Evolutionary conservation across 2,797 vertebrate genomes (phyloP).

Genomic region (Macrochelys suwanniensis): DNA sequence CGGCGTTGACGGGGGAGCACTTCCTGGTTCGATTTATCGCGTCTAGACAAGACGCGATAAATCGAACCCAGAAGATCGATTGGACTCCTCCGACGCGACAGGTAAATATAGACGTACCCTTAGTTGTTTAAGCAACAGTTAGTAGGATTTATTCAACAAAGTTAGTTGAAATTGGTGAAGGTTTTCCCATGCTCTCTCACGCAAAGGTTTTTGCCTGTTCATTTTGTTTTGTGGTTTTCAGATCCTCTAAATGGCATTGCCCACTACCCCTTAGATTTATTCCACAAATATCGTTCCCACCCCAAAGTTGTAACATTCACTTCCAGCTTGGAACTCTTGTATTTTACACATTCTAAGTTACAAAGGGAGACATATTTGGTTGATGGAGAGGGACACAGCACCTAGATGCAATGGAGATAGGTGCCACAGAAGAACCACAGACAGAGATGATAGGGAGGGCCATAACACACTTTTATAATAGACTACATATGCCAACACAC

Average conservation of each 20-base stretch:
- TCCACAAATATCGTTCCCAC: neutral
- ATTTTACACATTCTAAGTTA: rapidly evolving
- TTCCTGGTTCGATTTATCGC: too few species aligned
- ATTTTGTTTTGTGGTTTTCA: neutral
- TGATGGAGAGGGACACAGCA: neutral
- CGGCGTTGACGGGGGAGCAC: too few species aligned
- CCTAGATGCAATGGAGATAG: neutral
- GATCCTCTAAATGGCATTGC: neutral
- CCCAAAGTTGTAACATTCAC: neutral
- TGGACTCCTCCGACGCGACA: too few species aligned
- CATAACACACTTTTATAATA: rapidly evolving
- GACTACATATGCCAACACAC: neutral
- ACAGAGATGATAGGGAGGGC: neutral
- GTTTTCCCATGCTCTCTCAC: neutral
- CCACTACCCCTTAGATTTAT: neutral
- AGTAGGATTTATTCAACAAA: neutral
- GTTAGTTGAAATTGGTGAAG: neutral
- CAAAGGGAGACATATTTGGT: neutral
- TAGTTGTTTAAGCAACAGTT: neutral
- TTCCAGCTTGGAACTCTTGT: neutral
- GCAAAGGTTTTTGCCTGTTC: neutral
- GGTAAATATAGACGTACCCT: neutral
- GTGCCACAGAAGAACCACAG: neutral
- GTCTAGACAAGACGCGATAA: too few species aligned
- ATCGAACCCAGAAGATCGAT: too few species aligned